Conservation (phyloP, 2,888 invertebrate species). For the Palloptera scutellata region DNA sequence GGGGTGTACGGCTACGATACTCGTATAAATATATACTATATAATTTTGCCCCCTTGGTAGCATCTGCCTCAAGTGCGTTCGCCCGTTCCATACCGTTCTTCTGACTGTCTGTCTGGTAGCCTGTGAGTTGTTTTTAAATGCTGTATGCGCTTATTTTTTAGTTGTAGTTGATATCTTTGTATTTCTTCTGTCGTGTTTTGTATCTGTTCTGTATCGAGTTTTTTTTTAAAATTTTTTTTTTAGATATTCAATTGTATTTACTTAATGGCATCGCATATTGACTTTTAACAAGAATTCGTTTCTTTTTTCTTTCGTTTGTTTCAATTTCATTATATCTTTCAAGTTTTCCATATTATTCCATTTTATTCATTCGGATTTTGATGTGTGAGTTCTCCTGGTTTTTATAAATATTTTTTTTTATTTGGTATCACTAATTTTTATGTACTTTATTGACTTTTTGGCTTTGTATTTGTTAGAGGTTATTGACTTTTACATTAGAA, state of each 20-base stretch:
- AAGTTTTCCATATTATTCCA: background rate
- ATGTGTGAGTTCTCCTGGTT: background rate
- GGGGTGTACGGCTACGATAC: too few species aligned
- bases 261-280: constrained; percentile 21
- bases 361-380: background rate
- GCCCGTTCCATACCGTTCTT: too few species aligned
- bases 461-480: constrained; percentile 10
- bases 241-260: constrained; percentile 14
- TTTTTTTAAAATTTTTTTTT: constrained; percentile 18
- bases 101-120: too few species aligned
- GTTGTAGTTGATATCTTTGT: constrained; percentile 30
- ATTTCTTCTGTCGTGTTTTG: constrained; percentile 26
- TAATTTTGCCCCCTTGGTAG: background rate
- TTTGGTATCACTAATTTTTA: too few species aligned
- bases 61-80: constrained; percentile 23
- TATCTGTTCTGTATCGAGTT: constrained; percentile 1
- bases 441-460: constrained; percentile 20
- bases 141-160: constrained; percentile 12
- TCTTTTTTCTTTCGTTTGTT: constrained; percentile 17
- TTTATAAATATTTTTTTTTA: background rate
- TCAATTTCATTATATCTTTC: constrained; percentile 23
- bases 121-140: too few species aligned
- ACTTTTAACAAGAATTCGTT: constrained; percentile 18
- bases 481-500: constrained; percentile 16
- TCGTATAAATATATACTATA: too few species aligned